Base-by-base conservation (phyloP, 1,140 invertebrate species). In the Drosophila melanica region DNA sequence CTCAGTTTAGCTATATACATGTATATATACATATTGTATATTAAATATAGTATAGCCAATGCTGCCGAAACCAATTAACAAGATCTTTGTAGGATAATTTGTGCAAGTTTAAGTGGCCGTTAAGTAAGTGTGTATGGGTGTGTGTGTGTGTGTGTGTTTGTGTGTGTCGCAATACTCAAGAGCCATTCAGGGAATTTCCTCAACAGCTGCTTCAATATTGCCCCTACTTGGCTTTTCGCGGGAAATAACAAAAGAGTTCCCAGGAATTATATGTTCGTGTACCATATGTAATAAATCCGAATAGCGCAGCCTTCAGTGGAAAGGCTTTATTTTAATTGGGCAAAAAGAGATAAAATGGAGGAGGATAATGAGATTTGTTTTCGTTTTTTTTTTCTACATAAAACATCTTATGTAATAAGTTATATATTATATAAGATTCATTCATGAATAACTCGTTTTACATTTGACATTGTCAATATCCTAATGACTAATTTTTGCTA, bases 41-140 rank as follows among this genome's bases (percentile, higher is more conserved):
- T 47, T 54, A 35, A 12, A 41, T 39, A 30, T 58, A 35, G 7
- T 35, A 37, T 39, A 51, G 51, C 35, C 59, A 65, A 5, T 16
- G 58, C 48, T 63, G 65, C 55, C 37, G 44, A 66, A 73, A 78
- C 41, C 81, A 77, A 85, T 85, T 85, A 80, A 75, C 78, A 78
- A 71, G 57, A 71, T 82, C 70, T 75, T 68, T 71, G 50, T 58
- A 73, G 50, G 62, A 78, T 76, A 35, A 60, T 75, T 68, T 51
- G 41, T 60, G 54, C 42, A 57, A 79, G 63, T 69, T 80, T 73
- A 84, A 80, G 73, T 84, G 76, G 64, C 63, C 67, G 59, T 72
- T 64, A 53, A 78, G 70, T 64, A 53, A 78, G 70, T 59, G 23
- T 59, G 23, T 7, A 7, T 27, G 27, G 4, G 27, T 27, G 23